phyloP scores from a whole-genome alignment of 2,888 invertebrate species.

The Scaptomyza caliginosa region DNA sequence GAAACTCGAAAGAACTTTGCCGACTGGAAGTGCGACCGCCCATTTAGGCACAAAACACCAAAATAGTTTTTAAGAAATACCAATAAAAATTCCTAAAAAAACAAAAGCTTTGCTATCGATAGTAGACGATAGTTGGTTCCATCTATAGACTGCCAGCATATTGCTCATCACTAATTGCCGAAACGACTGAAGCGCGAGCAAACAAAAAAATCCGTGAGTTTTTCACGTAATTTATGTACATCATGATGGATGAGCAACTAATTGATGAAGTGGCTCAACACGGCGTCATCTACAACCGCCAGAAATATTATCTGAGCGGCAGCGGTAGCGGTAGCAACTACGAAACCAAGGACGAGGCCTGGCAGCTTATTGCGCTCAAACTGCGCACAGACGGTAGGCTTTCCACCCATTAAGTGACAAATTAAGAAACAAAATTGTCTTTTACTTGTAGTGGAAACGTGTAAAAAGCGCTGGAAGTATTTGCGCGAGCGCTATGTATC shows the following conservation, averaged over 20 bases:
- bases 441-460: conserved; percentile 80
- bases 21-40: conserved; percentile 7
- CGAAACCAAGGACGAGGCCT: conserved; percentile 84
- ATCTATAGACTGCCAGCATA: not conserved
- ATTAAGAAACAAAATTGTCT: conserved; percentile 12
- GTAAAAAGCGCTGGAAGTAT: conserved; percentile 84
- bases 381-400: conserved; percentile 82
- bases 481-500: conserved; percentile 84
- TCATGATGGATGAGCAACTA: conserved; percentile 83
- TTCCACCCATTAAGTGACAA: conserved; percentile 8
- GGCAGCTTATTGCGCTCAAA: conserved; percentile 82
- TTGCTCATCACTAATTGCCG: conserved; percentile 33
- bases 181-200: conserved; percentile 36
- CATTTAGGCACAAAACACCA: not conserved
- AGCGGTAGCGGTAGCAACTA: conserved; percentile 78
- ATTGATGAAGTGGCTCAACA: conserved; percentile 84
- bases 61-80: not conserved
- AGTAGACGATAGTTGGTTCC: not conserved
- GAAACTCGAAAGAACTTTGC: conserved; percentile 31
- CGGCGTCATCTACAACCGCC: conserved; percentile 83
- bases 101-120: not conserved
- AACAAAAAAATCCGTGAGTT: conserved; percentile 27
- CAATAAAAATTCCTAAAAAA: conserved; percentile 2
- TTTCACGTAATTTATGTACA: conserved; percentile 27
- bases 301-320: conserved; percentile 83